These are phyloP conservation scores for Dugesia japonica DNA, from an alignment of 2,888 invertebrate genomes.

Conservation along the genomic window DNA sequence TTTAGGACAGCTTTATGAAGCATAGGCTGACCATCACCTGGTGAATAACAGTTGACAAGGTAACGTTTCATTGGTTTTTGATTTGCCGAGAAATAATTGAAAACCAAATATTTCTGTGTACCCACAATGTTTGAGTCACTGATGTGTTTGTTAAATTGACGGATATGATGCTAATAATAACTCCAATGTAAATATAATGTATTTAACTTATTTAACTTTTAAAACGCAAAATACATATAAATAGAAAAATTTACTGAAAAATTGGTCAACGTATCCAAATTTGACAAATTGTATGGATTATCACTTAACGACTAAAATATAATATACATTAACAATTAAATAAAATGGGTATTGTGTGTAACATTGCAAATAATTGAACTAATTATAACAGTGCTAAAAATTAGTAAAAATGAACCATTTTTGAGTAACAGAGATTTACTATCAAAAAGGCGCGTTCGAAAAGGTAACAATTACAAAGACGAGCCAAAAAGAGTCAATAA, in stretches of 20 bases:
- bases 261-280: neutral
- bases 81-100: neutral
- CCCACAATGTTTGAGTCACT: neutral
- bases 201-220: too few species aligned
- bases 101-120: neutral
- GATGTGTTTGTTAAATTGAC: neutral
- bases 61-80: neutral
- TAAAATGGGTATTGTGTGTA: too few species aligned
- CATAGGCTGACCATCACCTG: slow-evolving; percentile 41
- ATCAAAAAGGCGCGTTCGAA: too few species aligned
- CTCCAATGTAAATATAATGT: neutral
- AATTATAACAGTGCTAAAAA: too few species aligned
- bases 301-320: neutral
- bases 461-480: too few species aligned
- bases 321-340: neutral
- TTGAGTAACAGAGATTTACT: too few species aligned
- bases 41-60: slow-evolving; percentile 23
- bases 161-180: neutral
- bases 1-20: slow-evolving; percentile 41
- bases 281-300: neutral
- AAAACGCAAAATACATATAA: neutral
- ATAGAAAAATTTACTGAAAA: neutral
- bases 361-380: too few species aligned
- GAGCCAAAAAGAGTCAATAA: too few species aligned
- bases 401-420: too few species aligned